Evolutionary conservation across 2,888 invertebrate genomes (phyloP).

Genomic region (Artemia sinica): DNA sequence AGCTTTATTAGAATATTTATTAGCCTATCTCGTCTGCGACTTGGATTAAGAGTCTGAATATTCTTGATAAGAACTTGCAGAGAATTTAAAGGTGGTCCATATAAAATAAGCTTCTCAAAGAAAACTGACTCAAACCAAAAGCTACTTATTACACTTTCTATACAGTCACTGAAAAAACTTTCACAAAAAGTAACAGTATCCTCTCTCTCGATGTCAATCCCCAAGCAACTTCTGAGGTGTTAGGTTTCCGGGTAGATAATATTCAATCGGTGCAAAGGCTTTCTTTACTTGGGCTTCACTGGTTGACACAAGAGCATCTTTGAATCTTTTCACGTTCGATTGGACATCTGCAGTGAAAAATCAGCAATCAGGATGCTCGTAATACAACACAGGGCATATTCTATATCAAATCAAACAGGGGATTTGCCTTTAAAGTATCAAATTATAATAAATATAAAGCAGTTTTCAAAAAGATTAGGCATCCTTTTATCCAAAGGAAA

Average conservation of each 20-base stretch:
- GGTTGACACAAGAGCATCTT: not conserved
- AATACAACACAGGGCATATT: not conserved
- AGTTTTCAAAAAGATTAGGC: too few species aligned
- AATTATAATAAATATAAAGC: too few species aligned
- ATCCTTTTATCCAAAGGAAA: too few species aligned
- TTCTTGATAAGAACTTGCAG: slow-evolving; percentile 16
- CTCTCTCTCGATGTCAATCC: slow-evolving; percentile 34
- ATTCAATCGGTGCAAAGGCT: not conserved
- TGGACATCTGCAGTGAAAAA: slow-evolving; percentile 11
- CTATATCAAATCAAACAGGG: too few species aligned
- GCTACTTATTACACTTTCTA: slow-evolving; percentile 1
- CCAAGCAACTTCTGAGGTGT: slow-evolving; percentile 47
- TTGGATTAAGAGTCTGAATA: slow-evolving; percentile 16
- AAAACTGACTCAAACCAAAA: slow-evolving; percentile 8
- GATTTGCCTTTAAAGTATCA: too few species aligned
- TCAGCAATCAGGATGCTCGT: slow-evolving; percentile 1
- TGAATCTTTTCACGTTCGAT: not conserved
- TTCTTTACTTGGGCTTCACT: slow-evolving; percentile 1
- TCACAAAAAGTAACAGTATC: slow-evolving; percentile 33
- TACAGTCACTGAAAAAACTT: slow-evolving; percentile 37
- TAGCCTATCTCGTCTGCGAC: slow-evolving; percentile 17
- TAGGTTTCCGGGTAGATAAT: slow-evolving; percentile 38
- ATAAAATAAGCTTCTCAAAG: not conserved
- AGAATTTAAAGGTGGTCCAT: slow-evolving; percentile 19
- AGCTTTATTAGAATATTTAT: slow-evolving; percentile 16